These are phyloP conservation scores for Orchesella flavescens DNA, from an alignment of 2,888 invertebrate species.

Conservation along the genomic window DNA sequence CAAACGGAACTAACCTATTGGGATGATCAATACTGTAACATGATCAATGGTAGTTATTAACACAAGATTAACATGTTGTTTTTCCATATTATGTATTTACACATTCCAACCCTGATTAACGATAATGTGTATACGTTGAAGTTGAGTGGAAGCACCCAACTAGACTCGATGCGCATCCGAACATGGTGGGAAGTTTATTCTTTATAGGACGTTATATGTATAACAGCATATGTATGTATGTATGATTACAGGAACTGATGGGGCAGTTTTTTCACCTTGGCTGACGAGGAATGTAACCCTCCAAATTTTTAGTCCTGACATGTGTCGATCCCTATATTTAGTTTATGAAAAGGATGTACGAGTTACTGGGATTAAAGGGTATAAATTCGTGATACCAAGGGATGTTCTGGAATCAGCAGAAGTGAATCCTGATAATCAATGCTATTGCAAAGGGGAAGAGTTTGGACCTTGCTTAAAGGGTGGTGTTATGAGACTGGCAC, in stretches of 20 bases:
- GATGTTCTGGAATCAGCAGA: conserved; percentile 25
- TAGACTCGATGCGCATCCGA: too few relatives aligned
- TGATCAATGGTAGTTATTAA: too few relatives aligned
- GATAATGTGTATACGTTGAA: too few relatives aligned
- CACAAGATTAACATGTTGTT: too few relatives aligned
- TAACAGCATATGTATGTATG: too few relatives aligned
- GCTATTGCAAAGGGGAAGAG: conserved; percentile 51
- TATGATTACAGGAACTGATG: conserved; percentile 65
- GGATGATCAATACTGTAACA: conserved; percentile 53
- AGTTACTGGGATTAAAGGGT: conserved; percentile 50
- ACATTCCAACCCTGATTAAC: too few relatives aligned
- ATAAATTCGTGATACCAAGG: conserved; percentile 53
- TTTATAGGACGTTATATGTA: too few relatives aligned
- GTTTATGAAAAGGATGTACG: conserved; percentile 45
- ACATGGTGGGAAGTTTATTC: too few relatives aligned
- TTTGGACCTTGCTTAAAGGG: conserved; percentile 55
- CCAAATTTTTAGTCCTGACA: conserved; percentile 53
- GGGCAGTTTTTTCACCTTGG: conserved; percentile 48
- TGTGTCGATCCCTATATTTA: conserved; percentile 55
- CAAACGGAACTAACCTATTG: conserved; percentile 38
- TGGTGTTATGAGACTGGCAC: conserved; percentile 49
- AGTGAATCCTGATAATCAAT: conserved; percentile 54
- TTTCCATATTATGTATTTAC: too few relatives aligned
- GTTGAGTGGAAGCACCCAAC: too few relatives aligned
- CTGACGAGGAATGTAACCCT: conserved; percentile 45